Evolutionary conservation across 2,888 invertebrate species (phyloP).

Genomic region (Erebia aethiops): DNA sequence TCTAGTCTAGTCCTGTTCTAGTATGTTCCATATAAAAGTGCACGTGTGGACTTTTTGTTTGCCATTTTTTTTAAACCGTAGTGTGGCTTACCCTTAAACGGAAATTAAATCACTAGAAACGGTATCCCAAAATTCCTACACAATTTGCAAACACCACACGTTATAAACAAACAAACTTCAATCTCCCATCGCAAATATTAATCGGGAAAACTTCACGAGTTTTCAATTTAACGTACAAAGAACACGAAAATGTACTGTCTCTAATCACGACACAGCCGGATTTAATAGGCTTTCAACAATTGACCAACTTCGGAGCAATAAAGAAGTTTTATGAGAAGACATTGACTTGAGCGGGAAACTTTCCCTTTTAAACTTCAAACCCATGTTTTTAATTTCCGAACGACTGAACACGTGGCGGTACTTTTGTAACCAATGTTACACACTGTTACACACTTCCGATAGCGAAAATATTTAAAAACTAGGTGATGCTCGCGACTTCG

Average conservation of each 20-base stretch:
- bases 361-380: conserved; percentile 65
- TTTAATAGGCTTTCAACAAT: conserved; percentile 37
- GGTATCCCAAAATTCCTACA: background rate
- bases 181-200: conserved; percentile 21
- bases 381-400: conserved; percentile 75
- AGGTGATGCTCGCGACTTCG: too few relatives aligned
- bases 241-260: conserved; percentile 30
- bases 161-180: conserved; percentile 17
- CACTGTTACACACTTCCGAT: conserved; percentile 41
- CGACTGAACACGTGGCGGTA: conserved; percentile 63
- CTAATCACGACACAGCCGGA: conserved; percentile 36
- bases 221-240: conserved; percentile 22
- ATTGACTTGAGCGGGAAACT: conserved; percentile 53
- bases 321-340: conserved; percentile 52
- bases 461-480: too few relatives aligned
- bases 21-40: too few relatives aligned
- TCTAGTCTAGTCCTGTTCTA: too few relatives aligned
- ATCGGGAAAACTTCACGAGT: conserved; percentile 15
- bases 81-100: too few relatives aligned
- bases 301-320: conserved; percentile 41
- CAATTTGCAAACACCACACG: conserved; percentile 12
- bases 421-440: conserved; percentile 53
- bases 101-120: background rate
- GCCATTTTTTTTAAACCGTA: too few relatives aligned
- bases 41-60: too few relatives aligned